A percentile compares a stretch with the other conserved stretches of the same genome.
Conservation (phyloP, 1,140 invertebrate species). For the Drosophila tani region DNA sequence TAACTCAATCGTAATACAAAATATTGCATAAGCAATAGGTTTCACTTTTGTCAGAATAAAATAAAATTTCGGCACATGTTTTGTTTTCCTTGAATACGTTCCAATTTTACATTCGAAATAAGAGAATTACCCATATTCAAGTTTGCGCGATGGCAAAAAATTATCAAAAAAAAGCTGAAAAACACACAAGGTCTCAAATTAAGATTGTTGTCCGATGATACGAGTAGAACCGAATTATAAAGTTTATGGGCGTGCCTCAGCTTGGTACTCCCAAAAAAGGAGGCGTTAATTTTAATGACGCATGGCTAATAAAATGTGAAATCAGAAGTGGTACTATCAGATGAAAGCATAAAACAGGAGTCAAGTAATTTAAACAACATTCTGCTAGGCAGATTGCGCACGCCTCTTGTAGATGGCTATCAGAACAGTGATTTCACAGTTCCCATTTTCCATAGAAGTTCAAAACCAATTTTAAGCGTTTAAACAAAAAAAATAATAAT, state of each 20-base stretch:
- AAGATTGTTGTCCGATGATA: slow-evolving; percentile 64
- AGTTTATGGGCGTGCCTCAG: slow-evolving; percentile 18
- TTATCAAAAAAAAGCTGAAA: neutral
- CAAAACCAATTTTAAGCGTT: neutral
- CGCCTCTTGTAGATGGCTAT: slow-evolving; percentile 24
- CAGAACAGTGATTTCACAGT: neutral
- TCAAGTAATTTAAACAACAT: slow-evolving; percentile 50
- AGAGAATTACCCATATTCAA: neutral
- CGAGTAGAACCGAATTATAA: slow-evolving; percentile 45
- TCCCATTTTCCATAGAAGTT: neutral
- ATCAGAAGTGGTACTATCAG: slow-evolving; percentile 32
- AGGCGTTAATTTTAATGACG: slow-evolving; percentile 17
- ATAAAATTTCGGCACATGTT: too few species aligned
- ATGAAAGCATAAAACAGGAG: slow-evolving; percentile 46
- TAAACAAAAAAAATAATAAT: neutral
- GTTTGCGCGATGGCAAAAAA: neutral
- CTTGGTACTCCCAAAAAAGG: slow-evolving; percentile 1
- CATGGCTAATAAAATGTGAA: slow-evolving; percentile 51
- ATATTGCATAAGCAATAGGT: too few species aligned
- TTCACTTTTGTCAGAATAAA: too few species aligned
- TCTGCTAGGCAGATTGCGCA: slow-evolving; percentile 27
- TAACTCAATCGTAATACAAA: too few species aligned
- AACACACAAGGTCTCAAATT: slow-evolving; percentile 26
- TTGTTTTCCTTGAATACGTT: too few species aligned
- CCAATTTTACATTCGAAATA: too few species aligned